These are phyloP conservation scores for Protomyctophum bolini DNA, from an alignment of 2,113 vertebrate species.

Conservation along the genomic window DNA sequence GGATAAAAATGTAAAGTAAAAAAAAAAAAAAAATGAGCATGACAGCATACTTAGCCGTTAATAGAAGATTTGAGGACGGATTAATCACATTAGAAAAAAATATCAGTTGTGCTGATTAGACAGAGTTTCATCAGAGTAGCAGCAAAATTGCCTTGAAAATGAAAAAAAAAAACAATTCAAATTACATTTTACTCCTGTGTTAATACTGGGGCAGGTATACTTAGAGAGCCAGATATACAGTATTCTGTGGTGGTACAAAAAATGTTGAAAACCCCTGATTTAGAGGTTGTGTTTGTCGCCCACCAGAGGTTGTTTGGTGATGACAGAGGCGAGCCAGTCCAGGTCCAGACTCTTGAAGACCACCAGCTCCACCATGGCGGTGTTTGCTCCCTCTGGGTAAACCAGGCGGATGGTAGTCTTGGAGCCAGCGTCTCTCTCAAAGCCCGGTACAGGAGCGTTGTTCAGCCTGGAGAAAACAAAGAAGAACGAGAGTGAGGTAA, in stretches of 20 bases:
- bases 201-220: not conserved
- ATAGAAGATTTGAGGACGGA: no score
- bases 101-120: no score
- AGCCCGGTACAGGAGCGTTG: slow-evolving; percentile 78
- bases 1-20: no score
- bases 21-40: no score
- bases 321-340: slow-evolving; percentile 77
- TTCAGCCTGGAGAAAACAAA: slow-evolving; percentile 72
- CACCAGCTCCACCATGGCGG: slow-evolving; percentile 71
- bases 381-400: slow-evolving; percentile 79
- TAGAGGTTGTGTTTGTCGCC: slow-evolving; percentile 21
- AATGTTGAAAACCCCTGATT: slow-evolving; percentile 14
- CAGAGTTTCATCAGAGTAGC: no score
- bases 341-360: slow-evolving; percentile 82
- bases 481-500: not conserved
- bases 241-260: no score
- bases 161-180: no score
- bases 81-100: no score
- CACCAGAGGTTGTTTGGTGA: slow-evolving; percentile 79
- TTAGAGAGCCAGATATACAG: not conserved
- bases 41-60: no score
- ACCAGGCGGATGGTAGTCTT: slow-evolving; percentile 79
- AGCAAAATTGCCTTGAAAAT: no score
- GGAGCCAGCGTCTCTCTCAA: slow-evolving; percentile 77
- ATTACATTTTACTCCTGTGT: no score